A percentile compares a stretch with the other conserved stretches of the same genome.
These are phyloP conservation scores for Syrrhaptes paradoxus DNA, from an alignment of 2,113 vertebrate genomes.

Conservation along the genomic window DNA sequence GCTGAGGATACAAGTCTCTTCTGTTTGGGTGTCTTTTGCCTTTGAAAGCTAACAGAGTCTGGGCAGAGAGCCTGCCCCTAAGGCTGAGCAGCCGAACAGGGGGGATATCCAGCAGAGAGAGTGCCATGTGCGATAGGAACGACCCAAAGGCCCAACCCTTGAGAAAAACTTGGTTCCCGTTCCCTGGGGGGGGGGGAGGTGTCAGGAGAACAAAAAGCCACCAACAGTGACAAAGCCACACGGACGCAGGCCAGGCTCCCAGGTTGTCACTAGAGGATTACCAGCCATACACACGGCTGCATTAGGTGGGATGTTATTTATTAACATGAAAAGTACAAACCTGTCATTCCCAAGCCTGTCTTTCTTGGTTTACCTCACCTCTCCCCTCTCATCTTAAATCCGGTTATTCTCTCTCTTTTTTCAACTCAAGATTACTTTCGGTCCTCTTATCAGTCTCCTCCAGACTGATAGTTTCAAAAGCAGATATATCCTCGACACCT, in stretches of 20 bases:
- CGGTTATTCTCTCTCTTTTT: conserved; percentile 32
- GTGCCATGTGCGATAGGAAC: accelerated
- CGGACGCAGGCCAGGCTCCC: neutral
- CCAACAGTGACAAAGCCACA: neutral
- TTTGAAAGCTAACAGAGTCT: neutral
- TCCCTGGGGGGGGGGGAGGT: neutral
- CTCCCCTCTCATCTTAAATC: conserved; percentile 36
- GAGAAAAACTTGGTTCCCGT: neutral
- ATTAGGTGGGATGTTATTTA: neutral
- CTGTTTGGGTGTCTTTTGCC: neutral
- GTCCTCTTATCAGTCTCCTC: conserved; percentile 57
- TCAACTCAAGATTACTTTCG: conserved; percentile 42
- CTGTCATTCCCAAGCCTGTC: neutral
- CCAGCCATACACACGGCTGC: neutral
- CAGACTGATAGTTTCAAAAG: conserved; percentile 52
- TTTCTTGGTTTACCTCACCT: conserved; percentile 33
- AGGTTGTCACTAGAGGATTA: neutral
- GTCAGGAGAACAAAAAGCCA: neutral
- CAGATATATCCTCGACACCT: neutral
- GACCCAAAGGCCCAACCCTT: neutral
- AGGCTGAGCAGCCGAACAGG: neutral
- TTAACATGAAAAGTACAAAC: neutral
- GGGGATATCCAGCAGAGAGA: neutral
- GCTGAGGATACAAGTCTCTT: accelerated
- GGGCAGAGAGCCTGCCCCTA: accelerated